Evolutionary conservation across 2,888 invertebrate genomes (phyloP).

Genomic region (Cerceris ruficornis): DNA sequence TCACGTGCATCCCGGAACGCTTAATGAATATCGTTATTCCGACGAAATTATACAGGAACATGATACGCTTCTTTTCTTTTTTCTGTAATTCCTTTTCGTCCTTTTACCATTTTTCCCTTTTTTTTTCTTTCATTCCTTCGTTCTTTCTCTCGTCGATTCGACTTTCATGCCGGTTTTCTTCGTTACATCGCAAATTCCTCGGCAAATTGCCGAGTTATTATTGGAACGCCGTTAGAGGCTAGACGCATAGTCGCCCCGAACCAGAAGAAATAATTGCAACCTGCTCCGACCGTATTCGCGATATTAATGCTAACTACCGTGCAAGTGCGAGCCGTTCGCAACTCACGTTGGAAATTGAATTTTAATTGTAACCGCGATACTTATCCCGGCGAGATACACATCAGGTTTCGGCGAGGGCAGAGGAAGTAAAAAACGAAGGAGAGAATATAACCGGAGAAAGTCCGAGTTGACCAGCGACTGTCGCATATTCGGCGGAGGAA

Average conservation of each 20-base stretch:
- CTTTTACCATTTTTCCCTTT: too few species aligned
- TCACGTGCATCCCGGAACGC: background rate
- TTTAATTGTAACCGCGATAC: background rate
- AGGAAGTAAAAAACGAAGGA: background rate
- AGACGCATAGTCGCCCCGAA: constrained; percentile 6
- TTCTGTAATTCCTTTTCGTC: too few species aligned
- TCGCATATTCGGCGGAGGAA: background rate
- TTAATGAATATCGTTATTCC: background rate
- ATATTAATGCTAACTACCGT: background rate
- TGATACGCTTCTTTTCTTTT: background rate
- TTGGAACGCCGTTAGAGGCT: constrained; percentile 29
- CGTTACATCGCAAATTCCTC: constrained; percentile 16
- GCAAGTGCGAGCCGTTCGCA: background rate
- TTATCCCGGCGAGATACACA: background rate
- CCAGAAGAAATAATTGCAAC: constrained; percentile 30
- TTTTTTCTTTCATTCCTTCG: too few species aligned
- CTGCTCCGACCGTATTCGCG: background rate
- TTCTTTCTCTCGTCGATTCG: constrained; percentile 6
- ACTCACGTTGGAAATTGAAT: background rate
- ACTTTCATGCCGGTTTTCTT: constrained; percentile 15
- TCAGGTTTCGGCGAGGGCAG: background rate
- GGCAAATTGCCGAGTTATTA: constrained; percentile 40
- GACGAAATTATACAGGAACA: background rate
- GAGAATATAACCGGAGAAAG: background rate
- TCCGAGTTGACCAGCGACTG: background rate